Evolutionary conservation across 2,888 invertebrate species (phyloP).

Genomic region (Cotesia congregata): DNA sequence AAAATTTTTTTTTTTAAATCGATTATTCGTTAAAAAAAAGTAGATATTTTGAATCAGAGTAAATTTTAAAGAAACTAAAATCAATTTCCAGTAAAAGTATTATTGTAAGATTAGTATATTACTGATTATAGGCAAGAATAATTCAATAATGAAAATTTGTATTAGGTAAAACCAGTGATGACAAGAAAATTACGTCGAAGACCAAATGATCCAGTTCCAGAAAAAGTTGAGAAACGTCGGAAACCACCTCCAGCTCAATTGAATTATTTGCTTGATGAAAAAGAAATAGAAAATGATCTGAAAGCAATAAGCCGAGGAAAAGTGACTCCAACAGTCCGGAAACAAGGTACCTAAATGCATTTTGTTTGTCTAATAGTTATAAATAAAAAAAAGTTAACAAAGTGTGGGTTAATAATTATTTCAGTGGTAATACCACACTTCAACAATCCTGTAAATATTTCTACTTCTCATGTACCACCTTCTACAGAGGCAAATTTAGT

Average conservation of each 20-base stretch:
- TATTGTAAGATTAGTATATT: no score
- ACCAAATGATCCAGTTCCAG: slow-evolving; percentile 94
- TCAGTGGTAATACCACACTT: slow-evolving; percentile 63
- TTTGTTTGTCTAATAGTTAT: slow-evolving; percentile 12
- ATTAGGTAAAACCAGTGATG: slow-evolving; percentile 91
- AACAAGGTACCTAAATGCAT: slow-evolving; percentile 69
- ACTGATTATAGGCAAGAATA: not conserved
- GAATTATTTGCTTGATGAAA: slow-evolving; percentile 89
- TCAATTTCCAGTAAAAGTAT: no score
- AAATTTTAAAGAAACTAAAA: no score
- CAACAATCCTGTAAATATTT: slow-evolving; percentile 58
- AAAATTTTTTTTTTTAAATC: no score
- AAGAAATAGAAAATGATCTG: slow-evolving; percentile 89
- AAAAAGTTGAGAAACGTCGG: slow-evolving; percentile 87
- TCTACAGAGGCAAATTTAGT: slow-evolving; percentile 72
- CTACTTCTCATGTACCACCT: slow-evolving; percentile 64
- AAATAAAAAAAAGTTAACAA: slow-evolving; percentile 24
- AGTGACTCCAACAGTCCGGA: slow-evolving; percentile 72
- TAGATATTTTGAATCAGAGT: no score
- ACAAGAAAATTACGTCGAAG: slow-evolving; percentile 92
- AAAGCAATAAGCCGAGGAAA: slow-evolving; percentile 81
- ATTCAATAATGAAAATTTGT: slow-evolving; percentile 6
- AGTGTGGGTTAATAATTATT: slow-evolving; percentile 44
- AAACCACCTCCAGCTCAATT: slow-evolving; percentile 88
- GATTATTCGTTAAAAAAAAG: no score